Base-by-base conservation (phyloP, 2,888 invertebrate genomes). In the Microdon myrmicae region DNA sequence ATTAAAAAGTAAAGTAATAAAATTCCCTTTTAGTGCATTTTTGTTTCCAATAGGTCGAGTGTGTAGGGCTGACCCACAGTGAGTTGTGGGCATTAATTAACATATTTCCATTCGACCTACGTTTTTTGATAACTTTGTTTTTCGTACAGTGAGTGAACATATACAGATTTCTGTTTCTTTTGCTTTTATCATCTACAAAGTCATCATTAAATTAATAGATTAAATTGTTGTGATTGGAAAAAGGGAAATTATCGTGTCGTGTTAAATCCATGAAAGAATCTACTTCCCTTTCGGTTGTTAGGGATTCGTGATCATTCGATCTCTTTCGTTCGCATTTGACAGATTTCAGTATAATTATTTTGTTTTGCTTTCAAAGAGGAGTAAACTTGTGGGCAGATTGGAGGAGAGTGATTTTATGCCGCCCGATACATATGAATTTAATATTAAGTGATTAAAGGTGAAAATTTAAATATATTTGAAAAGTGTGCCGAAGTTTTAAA, bases 361-460 rank as follows among this genome's bases (percentile, higher is more conserved):
- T 64, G 64, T 64, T 64, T 64, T 64, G 64, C 58, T 64, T 58
- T 64, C 26, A 47, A 58, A 47, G 29, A 53, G 41, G 28, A 47
- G 45, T 58, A 45, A 53, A 64, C 37, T 19, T 17, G 37, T 47
- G 19, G 43, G 43, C 38, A 43, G 16, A 6, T n/a, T 22, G 35
- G 20, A 51, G 56, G 56, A 45, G 26, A 13, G 12, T 31, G 44
- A 29, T 37, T 34, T 38, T 10, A 2, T 44, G 8, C n/a, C n/a
- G n/a, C n/a, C n/a, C n/a, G 23, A 22, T 43, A 34, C 32, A n/a
- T 22, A 13, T 23, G 23, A 13, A 28, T 34, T 43, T 26, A 4
- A 31, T 29, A 12, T 25, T 25, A 19, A 9, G 8, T 7, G 10
- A 3, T 32, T 14, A 6, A 3, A 10, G 20, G 31, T 43, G 39